A percentile compares a stretch with the other conserved stretches of the same genome.
These are phyloP conservation scores for Physocephala rufipes DNA, from an alignment of 2,888 invertebrate genomes.

Conservation along the genomic window DNA sequence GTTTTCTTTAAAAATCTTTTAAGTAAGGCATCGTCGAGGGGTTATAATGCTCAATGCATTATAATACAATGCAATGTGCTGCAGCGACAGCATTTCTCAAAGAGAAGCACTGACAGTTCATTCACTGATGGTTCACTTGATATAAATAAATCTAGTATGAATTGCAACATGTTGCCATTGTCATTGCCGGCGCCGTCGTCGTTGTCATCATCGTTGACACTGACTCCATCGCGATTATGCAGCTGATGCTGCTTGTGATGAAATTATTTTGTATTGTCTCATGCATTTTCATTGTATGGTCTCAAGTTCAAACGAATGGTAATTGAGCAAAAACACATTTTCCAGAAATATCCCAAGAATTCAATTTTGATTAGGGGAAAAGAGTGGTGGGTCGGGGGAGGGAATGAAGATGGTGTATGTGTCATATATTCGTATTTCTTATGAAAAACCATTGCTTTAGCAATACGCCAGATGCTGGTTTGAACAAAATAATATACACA, in stretches of 20 bases:
- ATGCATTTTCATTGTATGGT: no score
- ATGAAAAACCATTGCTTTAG: neutral
- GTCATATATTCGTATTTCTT: no score
- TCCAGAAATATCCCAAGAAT: neutral
- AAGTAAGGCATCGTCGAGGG: neutral
- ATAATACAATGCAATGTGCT: neutral
- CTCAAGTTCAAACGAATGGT: slow-evolving; percentile 12
- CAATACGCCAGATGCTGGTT: neutral
- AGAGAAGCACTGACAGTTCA: neutral
- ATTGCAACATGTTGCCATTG: slow-evolving; percentile 17
- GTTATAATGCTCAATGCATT: neutral
- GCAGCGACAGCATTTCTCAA: neutral
- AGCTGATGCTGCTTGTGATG: slow-evolving; percentile 2
- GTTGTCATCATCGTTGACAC: neutral
- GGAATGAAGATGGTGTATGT: neutral
- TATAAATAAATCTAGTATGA: neutral
- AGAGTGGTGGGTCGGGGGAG: neutral
- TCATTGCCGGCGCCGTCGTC: neutral
- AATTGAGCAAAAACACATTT: slow-evolving; percentile 6
- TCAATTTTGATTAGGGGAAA: neutral
- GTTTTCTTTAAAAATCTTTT: neutral
- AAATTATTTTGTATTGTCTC: neutral
- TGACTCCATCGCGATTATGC: neutral
- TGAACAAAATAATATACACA: neutral
- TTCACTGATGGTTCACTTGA: neutral